Base-by-base conservation (phyloP, 2,888 invertebrate species). In the Myathropa florea region DNA sequence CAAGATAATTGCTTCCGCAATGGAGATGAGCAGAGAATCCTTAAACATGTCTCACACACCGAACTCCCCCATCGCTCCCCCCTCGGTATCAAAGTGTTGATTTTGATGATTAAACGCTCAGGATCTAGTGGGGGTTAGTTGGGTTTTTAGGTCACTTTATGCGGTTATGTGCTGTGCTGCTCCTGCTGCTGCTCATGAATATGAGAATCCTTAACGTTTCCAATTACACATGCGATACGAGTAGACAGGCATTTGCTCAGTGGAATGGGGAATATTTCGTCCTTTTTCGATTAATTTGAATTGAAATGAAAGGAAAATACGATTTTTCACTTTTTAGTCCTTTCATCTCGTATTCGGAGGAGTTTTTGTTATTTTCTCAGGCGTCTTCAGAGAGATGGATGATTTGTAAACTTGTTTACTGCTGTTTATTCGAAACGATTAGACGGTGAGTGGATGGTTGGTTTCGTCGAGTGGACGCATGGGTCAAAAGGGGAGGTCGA, bases 1-100 rank as follows among this genome's bases (percentile, higher is more conserved):
- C 61, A 24, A 39, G 60, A 77, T 77, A 77, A 77, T 77, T 77
- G 77, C 77, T 77, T 77, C 77, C 68, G 77, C 61, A 36, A 23
- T 24, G 14, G 24, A 30, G 77, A 61, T 76, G 76, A 60, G 53
- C 60, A 33, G 14, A 39, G 68, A 70, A 77, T 77, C 61, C 68
- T 77, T 77, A 70, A 77, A 77, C 55, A 59, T 23, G 28, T 21
- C 28, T 18, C 57, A 57, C 57, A 57, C 10, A 24, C 57, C 12
- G 23, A 7, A 24, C 24, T 46, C n/a, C 18, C 46, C 2, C 18
- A 12, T 2, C 0, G 28, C 39, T 24, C 36, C 18, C 12, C 46
- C 7, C 28, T 76, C 30, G 33, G 21, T 63, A 14, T 60, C 30
- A 68, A 46, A 33, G 67, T 67, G 76, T 76, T 76, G 76, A 76